Evolutionary conservation across 2,113 vertebrate genomes (phyloP).

Genomic region (Nesoenas mayeri): DNA sequence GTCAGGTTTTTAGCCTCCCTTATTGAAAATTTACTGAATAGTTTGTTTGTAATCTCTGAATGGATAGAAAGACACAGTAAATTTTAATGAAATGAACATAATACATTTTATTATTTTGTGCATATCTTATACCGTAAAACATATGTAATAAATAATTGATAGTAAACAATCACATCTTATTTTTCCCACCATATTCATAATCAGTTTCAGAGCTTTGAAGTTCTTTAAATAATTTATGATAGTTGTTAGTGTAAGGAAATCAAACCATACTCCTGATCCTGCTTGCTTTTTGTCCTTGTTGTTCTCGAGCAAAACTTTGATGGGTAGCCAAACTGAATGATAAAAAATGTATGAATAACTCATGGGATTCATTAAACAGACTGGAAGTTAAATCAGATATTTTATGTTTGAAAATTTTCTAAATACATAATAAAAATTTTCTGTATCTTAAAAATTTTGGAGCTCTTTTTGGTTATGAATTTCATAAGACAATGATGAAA

Average conservation of each 20-base stretch:
- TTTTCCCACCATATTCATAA: conserved; percentile 67
- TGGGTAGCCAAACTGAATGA: conserved; percentile 14
- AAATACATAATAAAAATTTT: background rate
- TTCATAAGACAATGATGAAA: background rate
- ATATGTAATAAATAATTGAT: conserved; percentile 77
- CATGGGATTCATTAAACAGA: background rate
- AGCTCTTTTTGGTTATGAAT: background rate
- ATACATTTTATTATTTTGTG: conserved; percentile 66
- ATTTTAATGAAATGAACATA: conserved; percentile 55
- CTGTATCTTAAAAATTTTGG: background rate
- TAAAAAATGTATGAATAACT: background rate
- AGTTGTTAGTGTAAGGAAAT: conserved; percentile 75
- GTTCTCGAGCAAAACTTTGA: conserved; percentile 65
- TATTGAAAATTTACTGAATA: conserved; percentile 43
- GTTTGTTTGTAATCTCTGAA: background rate
- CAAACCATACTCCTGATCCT: conserved; percentile 65
- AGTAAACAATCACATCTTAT: conserved; percentile 75
- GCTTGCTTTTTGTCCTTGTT: conserved; percentile 66
- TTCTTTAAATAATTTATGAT: conserved; percentile 76
- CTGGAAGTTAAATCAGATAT: background rate
- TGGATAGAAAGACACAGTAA: background rate
- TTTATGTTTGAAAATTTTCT: background rate
- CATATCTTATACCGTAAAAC: conserved; percentile 69
- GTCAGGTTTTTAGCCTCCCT: background rate
- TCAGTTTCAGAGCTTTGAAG: conserved; percentile 77